These are phyloP conservation scores for Nomada hirtipes DNA, from an alignment of 2,888 invertebrate genomes.

Conservation along the genomic window DNA sequence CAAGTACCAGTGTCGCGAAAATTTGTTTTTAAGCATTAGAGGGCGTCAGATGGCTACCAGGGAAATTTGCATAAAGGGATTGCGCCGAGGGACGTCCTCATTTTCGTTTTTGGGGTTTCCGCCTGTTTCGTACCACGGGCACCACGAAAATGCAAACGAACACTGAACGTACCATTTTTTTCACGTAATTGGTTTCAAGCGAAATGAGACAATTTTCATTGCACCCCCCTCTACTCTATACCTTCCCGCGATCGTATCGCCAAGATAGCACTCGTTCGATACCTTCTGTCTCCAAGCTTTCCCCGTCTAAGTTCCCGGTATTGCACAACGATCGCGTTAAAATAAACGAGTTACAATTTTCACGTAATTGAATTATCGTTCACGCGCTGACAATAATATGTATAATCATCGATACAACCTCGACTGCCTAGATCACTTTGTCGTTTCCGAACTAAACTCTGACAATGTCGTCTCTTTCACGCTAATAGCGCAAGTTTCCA, in stretches of 20 bases:
- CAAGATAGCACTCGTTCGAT: background rate
- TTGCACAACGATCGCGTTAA: background rate
- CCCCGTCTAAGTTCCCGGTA: background rate
- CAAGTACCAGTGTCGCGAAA: constrained; percentile 29
- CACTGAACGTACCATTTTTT: constrained; percentile 31
- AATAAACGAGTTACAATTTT: background rate
- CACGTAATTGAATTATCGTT: background rate
- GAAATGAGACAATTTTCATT: constrained; percentile 49
- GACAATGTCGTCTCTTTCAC: constrained; percentile 3
- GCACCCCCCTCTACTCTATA: constrained; percentile 11
- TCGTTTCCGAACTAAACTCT: constrained; percentile 1
- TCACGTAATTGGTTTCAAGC: constrained; percentile 48
- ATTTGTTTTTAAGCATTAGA: constrained; percentile 16
- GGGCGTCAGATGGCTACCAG: constrained; percentile 28
- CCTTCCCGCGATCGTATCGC: constrained; percentile 24
- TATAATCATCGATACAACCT: background rate
- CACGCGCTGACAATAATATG: background rate
- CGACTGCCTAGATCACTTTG: constrained; percentile 4
- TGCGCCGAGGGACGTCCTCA: constrained; percentile 39
- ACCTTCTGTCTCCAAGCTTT: too few relatives aligned
- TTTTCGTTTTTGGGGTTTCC: constrained; percentile 48
- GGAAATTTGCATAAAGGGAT: constrained; percentile 64
- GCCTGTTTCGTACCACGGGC: constrained; percentile 28
- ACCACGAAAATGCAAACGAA: constrained; percentile 46
- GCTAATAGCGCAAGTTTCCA: constrained; percentile 20